These are phyloP conservation scores for Entomobrya multifasciata DNA, from an alignment of 2,888 invertebrate species.

Conservation along the genomic window DNA sequence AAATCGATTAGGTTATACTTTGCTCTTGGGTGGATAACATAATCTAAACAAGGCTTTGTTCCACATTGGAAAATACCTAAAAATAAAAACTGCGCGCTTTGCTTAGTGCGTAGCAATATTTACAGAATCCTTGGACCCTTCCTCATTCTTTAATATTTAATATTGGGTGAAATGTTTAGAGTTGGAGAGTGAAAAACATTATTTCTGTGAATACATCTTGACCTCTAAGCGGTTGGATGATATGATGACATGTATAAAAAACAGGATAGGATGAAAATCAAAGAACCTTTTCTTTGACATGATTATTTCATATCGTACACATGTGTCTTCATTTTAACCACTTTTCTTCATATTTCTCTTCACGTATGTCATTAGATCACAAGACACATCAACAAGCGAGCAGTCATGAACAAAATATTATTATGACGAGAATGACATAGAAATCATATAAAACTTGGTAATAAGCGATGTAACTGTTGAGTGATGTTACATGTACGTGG, in stretches of 20 bases:
- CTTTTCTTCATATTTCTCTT: background rate
- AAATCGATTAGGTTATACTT: too few relatives aligned
- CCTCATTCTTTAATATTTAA: too few relatives aligned
- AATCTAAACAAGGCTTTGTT: conserved; percentile 16
- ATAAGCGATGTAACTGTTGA: background rate
- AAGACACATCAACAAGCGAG: background rate
- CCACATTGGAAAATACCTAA: conserved; percentile 12
- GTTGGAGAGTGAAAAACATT: conserved; percentile 16
- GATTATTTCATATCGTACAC: background rate
- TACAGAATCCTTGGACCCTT: conserved; percentile 41
- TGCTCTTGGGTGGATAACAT: too few relatives aligned
- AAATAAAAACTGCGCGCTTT: too few relatives aligned
- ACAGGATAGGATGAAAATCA: conserved; percentile 7
- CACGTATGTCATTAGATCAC: background rate
- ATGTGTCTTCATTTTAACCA: conserved; percentile 11
- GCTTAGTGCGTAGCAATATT: too few relatives aligned
- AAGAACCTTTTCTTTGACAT: conserved; percentile 50
- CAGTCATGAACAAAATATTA: too few relatives aligned
- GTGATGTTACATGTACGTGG: background rate
- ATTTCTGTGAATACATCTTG: conserved; percentile 36
- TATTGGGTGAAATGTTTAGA: too few relatives aligned
- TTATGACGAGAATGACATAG: conserved; percentile 15
- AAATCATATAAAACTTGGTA: conserved; percentile 13
- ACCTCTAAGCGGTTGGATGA: conserved; percentile 50
- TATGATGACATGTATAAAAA: background rate